A percentile compares a stretch with the other conserved stretches of the same genome.
Evolutionary conservation across 2,113 vertebrate species (phyloP).

Genomic region (Saguinus midas): DNA sequence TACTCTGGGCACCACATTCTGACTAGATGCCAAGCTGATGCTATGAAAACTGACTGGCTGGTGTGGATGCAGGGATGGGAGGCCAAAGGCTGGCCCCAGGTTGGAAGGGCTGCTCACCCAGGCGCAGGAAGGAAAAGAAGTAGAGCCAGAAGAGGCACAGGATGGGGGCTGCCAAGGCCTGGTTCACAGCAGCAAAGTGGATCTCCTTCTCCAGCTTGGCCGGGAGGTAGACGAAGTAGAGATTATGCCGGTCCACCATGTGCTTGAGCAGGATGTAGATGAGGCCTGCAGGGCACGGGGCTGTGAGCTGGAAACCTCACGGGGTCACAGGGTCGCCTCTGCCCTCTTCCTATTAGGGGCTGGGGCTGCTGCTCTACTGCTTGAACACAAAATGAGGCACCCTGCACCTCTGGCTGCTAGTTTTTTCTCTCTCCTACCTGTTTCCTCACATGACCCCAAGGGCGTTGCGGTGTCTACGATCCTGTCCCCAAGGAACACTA

Average conservation of each 20-base stretch:
- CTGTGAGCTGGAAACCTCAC: background rate
- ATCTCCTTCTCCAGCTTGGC: constrained; percentile 91
- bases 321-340: background rate
- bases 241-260: constrained; percentile 95
- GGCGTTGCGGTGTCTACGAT: background rate
- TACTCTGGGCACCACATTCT: background rate
- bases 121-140: constrained; percentile 93
- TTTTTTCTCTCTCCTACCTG: background rate
- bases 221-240: constrained; percentile 94
- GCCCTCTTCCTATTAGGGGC: background rate
- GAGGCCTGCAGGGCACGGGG: constrained; percentile 84
- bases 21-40: background rate
- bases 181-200: constrained; percentile 93
- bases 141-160: constrained; percentile 97
- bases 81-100: no score
- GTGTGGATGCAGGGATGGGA: accelerated
- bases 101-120: constrained; percentile 83
- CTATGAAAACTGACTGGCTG: background rate
- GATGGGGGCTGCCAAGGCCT: constrained; percentile 94
- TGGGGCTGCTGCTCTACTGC: background rate
- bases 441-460: background rate
- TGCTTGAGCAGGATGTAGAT: constrained; percentile 95
- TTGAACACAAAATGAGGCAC: background rate
- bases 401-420: background rate
- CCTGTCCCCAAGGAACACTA: background rate